Evolutionary conservation across 2,888 invertebrate genomes (phyloP), one percentile per base, ranked within the genome.

Genomic region (Melanophora roralis): DNA sequence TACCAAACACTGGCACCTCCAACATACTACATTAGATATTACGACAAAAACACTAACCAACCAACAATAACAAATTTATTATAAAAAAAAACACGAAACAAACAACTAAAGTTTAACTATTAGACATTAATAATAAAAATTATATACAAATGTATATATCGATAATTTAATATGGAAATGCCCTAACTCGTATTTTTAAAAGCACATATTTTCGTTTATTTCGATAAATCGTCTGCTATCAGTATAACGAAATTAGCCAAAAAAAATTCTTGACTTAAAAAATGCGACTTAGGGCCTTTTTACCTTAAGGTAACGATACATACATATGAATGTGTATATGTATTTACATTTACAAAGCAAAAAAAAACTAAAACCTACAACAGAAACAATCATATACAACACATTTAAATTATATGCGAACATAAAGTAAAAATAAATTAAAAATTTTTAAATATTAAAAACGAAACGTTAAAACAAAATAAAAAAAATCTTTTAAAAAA

Each of bases 1-100:
- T 57, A 11, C 51, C 65, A 65, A 27, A 53, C 40, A 65, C 79
- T 75, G 71, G 75, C 79, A 80, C 79, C 79, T 80, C 53, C 79
- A 57, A 62, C 67, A 53, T 27, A 27, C 27, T 27, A 27, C 27
- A 27, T 27, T 5, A 27, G 6, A 53, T 62, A 40, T 55, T 55
- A 62, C 62, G 47, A 62, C 62, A 62, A 59, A 49, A 65, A 27
- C 40, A 38, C 27, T 36, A 36, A 62, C 21, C 45, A 53, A 62
- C 43, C 23, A 60, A 34, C 78, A 72, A 78, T 62, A 68, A 59
- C 45, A 65, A 72, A 60, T 59, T 65, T 40, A 27, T 27, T 27
- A 59, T 65, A 38, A 53, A 51, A 65, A 57, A 45, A 68, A 47
- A 32, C 5, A 36, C 9, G 8, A 36, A 57, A 27, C 27, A 45